These are phyloP conservation scores for Columba guinea DNA, from an alignment of 2,797 vertebrate genomes.

Conservation along the genomic window DNA sequence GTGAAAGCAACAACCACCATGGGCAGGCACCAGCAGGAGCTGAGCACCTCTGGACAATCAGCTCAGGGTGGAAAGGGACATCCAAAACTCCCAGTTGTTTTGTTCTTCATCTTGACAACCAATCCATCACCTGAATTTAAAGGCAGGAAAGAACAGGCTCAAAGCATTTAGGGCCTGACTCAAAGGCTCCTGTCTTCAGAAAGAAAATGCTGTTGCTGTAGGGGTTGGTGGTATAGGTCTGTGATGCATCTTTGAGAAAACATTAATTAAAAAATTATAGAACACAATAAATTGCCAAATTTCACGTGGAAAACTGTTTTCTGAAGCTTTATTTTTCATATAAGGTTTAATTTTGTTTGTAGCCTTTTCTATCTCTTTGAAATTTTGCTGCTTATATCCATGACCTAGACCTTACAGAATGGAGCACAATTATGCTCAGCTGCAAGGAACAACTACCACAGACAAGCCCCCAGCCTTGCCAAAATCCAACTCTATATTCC, in stretches of 20 bases:
- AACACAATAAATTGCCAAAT: neutral
- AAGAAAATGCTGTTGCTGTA: neutral
- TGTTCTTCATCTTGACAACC: slow-evolving; percentile 4
- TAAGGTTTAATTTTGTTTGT: neutral
- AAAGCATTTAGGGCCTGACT: neutral
- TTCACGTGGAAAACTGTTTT: neutral
- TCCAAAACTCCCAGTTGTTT: neutral
- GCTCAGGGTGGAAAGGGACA: neutral
- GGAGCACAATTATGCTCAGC: neutral
- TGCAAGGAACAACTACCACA: neutral
- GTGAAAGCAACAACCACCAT: neutral
- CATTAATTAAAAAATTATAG: neutral
- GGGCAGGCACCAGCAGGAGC: neutral
- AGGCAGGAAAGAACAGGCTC: neutral
- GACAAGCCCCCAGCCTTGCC: neutral
- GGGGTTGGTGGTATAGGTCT: neutral
- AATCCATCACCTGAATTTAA: neutral
- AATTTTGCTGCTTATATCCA: neutral
- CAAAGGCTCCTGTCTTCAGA: neutral
- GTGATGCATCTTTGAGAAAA: neutral
- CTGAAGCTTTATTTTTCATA: neutral
- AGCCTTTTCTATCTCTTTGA: neutral
- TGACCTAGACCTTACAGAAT: neutral
- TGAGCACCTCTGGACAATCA: neutral
- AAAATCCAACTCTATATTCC: neutral